phyloP scores from a whole-genome alignment of 1,140 invertebrate genomes.

The Neotoxoptera formosana region DNA sequence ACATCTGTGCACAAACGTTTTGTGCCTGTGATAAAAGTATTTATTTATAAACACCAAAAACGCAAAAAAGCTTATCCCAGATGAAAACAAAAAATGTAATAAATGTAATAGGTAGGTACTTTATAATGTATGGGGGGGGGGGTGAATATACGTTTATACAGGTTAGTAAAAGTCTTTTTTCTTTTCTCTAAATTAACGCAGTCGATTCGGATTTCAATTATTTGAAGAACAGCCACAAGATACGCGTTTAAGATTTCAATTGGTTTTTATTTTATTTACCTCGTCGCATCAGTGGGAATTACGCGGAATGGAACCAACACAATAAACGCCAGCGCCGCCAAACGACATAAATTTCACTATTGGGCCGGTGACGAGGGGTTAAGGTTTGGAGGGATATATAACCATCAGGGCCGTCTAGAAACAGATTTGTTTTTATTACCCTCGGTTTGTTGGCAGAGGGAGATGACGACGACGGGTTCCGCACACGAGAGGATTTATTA shows the following conservation, averaged over 20 bases:
- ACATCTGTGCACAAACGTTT: too few species aligned
- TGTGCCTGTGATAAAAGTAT: not conserved
- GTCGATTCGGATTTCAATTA: slow-evolving; percentile 16
- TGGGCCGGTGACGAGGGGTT: slow-evolving; percentile 23
- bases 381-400: slow-evolving; percentile 41
- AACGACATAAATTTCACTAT: slow-evolving; percentile 48
- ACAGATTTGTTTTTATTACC: slow-evolving; percentile 53
- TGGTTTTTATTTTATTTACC: slow-evolving; percentile 21
- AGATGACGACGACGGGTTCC: not conserved
- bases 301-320: slow-evolving; percentile 16
- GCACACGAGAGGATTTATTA: slow-evolving; percentile 44
- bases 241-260: not conserved
- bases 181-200: not conserved
- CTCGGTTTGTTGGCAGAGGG: slow-evolving; percentile 31
- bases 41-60: not conserved
- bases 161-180: not conserved
- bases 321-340: not conserved
- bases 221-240: not conserved
- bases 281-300: not conserved
- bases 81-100: not conserved
- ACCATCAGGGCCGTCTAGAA: slow-evolving; percentile 39
- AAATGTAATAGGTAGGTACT: not conserved
- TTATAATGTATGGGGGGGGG: not conserved
- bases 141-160: not conserved
- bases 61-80: not conserved